Conservation (phyloP, 2,888 invertebrate species). For the Pegoplata infirma region DNA sequence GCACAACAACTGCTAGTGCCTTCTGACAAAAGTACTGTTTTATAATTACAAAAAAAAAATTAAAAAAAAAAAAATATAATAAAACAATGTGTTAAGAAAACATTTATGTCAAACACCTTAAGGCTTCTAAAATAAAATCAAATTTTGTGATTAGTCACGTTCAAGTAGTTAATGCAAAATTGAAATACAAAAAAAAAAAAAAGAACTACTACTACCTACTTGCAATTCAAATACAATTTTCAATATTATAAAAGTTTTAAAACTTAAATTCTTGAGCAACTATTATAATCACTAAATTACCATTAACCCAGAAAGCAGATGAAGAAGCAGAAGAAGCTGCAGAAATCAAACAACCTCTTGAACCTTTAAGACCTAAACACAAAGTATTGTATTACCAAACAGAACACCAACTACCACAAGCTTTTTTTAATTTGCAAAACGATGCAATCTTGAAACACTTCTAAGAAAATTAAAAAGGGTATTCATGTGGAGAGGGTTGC, state of each 20-base stretch:
- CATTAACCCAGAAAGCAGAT: constrained; percentile 34
- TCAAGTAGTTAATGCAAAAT: constrained; percentile 37
- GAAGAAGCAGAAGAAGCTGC: background rate
- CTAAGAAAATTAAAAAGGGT: background rate
- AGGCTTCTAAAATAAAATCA: constrained; percentile 15
- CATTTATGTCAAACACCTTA: constrained; percentile 53
- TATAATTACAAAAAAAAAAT: background rate
- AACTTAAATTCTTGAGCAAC: constrained; percentile 46
- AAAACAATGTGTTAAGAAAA: background rate
- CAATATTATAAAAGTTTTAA: background rate
- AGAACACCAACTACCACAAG: background rate
- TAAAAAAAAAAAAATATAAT: too few relatives aligned
- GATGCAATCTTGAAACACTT: background rate
- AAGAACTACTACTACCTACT: background rate
- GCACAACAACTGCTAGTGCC: too few relatives aligned
- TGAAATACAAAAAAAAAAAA: constrained; percentile 25
- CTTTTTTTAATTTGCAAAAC: background rate
- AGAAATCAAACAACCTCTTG: background rate
- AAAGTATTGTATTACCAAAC: background rate
- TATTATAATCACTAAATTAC: constrained; percentile 45
- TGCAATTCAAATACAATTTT: constrained; percentile 19
- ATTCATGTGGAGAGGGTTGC: too few relatives aligned
- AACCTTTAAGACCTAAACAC: background rate
- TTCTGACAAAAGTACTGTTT: too few relatives aligned
- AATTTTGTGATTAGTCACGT: constrained; percentile 53